Base-by-base conservation (phyloP, 1,140 invertebrate species). In the Drosophila arizonae region DNA sequence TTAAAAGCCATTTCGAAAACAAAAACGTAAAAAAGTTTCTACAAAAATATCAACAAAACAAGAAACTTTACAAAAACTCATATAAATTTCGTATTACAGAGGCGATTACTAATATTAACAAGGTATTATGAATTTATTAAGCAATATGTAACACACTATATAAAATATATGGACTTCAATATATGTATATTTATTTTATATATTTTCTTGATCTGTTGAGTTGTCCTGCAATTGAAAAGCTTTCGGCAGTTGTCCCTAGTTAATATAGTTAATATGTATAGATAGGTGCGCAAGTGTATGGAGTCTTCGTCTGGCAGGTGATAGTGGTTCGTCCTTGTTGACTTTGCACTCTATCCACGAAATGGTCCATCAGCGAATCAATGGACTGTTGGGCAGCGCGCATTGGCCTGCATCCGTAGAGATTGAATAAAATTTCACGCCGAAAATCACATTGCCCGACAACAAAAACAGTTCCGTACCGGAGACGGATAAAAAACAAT, bases 361-460 rank as follows among this genome's bases (percentile, higher is more conserved):
- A 61, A 61, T 62, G 30, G 66, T 39, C 36, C 66, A 69, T 33
- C 30, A n/a, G 8, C 13, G 28, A 17, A 50, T 28, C 28, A 36
- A 36, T 62, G 60, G 30, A 62, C 8, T 45, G 15, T 8, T 36
- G 43, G 50, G 64, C 21, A 41, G 48, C 21, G 21, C 21, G 21
- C 39, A n/a, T 65, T 71, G 63, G 46, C 69, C 62, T 67, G 11
- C 67, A 60, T 50, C 58, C 67, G 41, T 51, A 46, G 36, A 70
- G 79, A 87, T 87, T 88, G 82, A 87, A 87, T 87, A 70, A 87
- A 86, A 82, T 87, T 88, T 88, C 76, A 87, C 82, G 84, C 84
- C 79, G 84, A 79, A 87, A 88, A 79, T 87, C 84, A 79, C 84
- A 88, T 77, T 87, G 81, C 87, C 78, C 78, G 76, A 64, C 78